Base-by-base conservation (phyloP, 2,888 invertebrate species). In the Enoplolaimus lenunculus region DNA sequence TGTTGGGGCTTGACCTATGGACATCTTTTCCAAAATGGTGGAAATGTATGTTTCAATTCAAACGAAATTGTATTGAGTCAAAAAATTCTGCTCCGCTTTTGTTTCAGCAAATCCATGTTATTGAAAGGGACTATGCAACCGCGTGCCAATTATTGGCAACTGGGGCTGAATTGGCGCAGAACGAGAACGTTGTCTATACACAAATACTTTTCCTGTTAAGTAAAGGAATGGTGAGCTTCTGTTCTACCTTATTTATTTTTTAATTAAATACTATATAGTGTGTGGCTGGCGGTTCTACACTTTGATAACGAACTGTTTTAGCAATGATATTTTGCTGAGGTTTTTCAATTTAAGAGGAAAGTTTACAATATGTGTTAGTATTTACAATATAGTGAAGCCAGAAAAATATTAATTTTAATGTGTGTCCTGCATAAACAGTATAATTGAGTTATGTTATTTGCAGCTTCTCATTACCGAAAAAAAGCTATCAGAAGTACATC, bases 131-230 rank as follows among this genome's bases (percentile, higher is more conserved):
- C 82, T 92, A 91, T 82, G 88, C 88, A 74, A 86, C 91, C 74
- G 93, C 95, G 0, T 90, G 90, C 78, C 90, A 89, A 81, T 82
- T 94, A 73, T 85, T 97, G 33, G 91, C 89, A 0, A 89, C 91
- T 60, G 95, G 97, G 1, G 91, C 91, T 26, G 94, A 95, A 78
- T 94, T 91, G 82, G 91, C 94, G n/a, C 89, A 91, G 79, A 88
- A 91, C 78, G 90, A 92, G 34, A 89, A 89, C 81, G 92, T 92
- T 26, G 88, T 89, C 74, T 94, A 95, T 81, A 90, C 94, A 0
- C 87, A 91, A 81, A 89, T 94, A 71, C 84, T 97, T 74, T 97
- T 97, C 84, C 84, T 94, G 76, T 87, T 97, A 73, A 93, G 93
- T 83, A 89, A 92, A 83, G 93, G 91, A 81, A 94, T 95, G 95